A percentile compares a stretch with the other conserved stretches of the same genome.
These are phyloP conservation scores for Lophura swinhoii DNA, from an alignment of 2,797 vertebrate genomes.

Conservation along the genomic window DNA sequence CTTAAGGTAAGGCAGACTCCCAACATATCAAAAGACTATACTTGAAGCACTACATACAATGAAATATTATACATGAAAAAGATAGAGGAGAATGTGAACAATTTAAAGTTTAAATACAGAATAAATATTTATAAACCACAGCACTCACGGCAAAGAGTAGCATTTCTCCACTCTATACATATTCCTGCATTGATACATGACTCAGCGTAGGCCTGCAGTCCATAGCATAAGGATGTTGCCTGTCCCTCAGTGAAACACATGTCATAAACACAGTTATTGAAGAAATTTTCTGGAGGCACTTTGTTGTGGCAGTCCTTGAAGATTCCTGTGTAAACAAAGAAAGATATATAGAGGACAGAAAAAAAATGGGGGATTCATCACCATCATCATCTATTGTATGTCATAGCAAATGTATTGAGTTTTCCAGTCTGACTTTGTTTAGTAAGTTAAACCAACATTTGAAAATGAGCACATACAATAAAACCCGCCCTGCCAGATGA, in stretches of 20 bases:
- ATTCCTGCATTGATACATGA: slow-evolving; percentile 83
- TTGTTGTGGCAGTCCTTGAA: slow-evolving; percentile 85
- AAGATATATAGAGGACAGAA: neutral
- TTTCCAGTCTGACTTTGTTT: neutral
- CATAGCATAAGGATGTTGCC: slow-evolving; percentile 86
- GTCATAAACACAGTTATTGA: slow-evolving; percentile 88
- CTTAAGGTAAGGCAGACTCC: neutral
- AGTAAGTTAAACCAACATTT: neutral
- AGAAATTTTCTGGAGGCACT: slow-evolving; percentile 81
- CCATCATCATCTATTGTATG: neutral
- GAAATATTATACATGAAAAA: neutral
- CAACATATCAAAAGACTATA: neutral
- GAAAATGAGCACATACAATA: neutral
- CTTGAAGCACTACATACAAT: neutral
- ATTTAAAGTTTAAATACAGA: neutral
- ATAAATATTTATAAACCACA: neutral
- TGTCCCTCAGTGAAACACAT: slow-evolving; percentile 86
- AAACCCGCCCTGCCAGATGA: neutral
- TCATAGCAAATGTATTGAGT: neutral
- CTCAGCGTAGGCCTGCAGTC: slow-evolving; percentile 89
- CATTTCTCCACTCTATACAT: slow-evolving; percentile 85
- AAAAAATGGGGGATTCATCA: neutral
- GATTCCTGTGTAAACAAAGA: slow-evolving; percentile 78
- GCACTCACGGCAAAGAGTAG: slow-evolving; percentile 85
- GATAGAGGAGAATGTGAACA: neutral